Evolutionary conservation across 2,113 vertebrate genomes (phyloP).

Genomic region (Otolemur garnettii): DNA sequence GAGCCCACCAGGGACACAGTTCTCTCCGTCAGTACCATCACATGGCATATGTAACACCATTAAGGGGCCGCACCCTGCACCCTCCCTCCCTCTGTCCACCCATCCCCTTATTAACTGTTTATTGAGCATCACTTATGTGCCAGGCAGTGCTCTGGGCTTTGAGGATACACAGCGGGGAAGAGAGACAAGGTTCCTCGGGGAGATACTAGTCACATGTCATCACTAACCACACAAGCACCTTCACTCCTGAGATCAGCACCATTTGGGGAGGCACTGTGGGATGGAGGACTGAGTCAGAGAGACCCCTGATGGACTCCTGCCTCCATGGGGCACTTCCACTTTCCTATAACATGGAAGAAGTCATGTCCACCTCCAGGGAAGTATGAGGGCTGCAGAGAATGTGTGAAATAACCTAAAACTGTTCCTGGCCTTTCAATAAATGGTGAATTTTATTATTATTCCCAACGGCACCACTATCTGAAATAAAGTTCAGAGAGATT

Average conservation of each 20-base stretch:
- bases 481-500: conserved; percentile 23
- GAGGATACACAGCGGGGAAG: neutral
- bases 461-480: neutral
- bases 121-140: neutral
- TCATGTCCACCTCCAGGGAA: neutral
- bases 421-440: neutral
- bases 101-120: neutral
- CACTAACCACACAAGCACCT: neutral
- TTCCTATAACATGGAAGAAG: neutral
- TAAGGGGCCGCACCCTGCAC: accelerated
- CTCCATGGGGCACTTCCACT: neutral
- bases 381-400: neutral
- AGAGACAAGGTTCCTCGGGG: neutral
- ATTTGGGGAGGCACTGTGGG: neutral
- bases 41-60: accelerated
- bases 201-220: neutral
- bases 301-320: neutral
- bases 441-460: neutral
- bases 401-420: neutral
- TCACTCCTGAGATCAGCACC: neutral
- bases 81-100: neutral
- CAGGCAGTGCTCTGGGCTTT: neutral
- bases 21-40: neutral
- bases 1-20: neutral
- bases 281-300: neutral